Base-by-base conservation (phyloP, 1,140 invertebrate species). In the Zophobas atratus region DNA sequence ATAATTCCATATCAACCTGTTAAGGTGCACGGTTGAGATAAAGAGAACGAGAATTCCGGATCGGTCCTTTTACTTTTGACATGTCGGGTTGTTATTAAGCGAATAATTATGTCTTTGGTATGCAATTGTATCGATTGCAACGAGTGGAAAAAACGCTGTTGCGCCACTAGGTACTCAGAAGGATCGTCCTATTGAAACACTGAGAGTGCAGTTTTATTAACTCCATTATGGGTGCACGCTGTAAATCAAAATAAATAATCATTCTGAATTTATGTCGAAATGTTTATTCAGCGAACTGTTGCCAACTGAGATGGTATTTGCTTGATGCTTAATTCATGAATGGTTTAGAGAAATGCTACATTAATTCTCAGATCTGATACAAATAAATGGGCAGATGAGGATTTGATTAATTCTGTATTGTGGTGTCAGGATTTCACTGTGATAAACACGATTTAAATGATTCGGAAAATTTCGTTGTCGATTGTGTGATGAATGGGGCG, bases 1-100 rank as follows among this genome's bases (percentile, higher is more conserved):
- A 43, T 43, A 67, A 67, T 67, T 67, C 60, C 39, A 43, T 43
- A 67, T 67, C 60, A 67, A 67, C 60, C 60, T 67, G 60, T 43
- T 67, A 43, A 60, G 60, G 60, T 43, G 60, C 60, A 67, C 39
- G 39, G 36, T 32, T 38, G 39, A 67, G 60, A 67, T 67, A 67
- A 67, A 67, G 60, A 67, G 39, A 51, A 51, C n/a, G 60, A 67
- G 60, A 67, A 43, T 39, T 36, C 32, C 56, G 32, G 39, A 41
- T 67, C 60, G 60, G 60, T 6, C 38, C 60, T 67, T 67, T 67
- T 67, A 67, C 60, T 67, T 67, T 67, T 67, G 60, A 67, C 60
- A 67, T 67, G 60, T 67, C 8, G 38, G 32, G 38, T 39, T 43
- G 39, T 36, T 36, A 20, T 51, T 51, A 51, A 43, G 43, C 39